phyloP scores from a whole-genome alignment of 2,113 vertebrate genomes.

The Lucifuga dentata region DNA sequence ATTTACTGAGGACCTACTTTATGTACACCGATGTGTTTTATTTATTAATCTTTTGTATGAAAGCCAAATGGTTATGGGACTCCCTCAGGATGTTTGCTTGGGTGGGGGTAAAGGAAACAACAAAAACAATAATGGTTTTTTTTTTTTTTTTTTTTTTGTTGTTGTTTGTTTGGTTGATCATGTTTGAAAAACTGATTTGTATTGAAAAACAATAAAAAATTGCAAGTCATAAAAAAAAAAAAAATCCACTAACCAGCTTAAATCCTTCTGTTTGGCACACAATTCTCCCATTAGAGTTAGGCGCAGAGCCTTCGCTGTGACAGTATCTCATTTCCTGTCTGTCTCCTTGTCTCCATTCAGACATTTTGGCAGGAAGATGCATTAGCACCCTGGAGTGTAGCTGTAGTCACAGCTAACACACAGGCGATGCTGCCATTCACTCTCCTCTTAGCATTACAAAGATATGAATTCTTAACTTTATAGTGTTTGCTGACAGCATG shows the following conservation, averaged over 20 bases:
- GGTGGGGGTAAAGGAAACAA: no score
- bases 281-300: background rate
- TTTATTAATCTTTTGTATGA: no score
- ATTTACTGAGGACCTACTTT: no score
- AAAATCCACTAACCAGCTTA: background rate
- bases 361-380: slow-evolving; percentile 7
- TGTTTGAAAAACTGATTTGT: no score
- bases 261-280: background rate
- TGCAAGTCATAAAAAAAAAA: background rate
- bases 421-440: background rate
- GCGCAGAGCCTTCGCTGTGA: background rate
- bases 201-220: no score
- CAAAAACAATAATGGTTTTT: no score
- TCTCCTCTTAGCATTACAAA: slow-evolving; percentile 31
- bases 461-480: slow-evolving; percentile 22
- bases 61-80: no score
- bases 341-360: background rate
- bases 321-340: background rate
- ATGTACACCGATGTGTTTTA: no score
- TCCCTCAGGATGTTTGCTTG: no score
- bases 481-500: slow-evolving; percentile 19
- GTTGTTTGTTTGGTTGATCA: no score
- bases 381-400: slow-evolving; percentile 6
- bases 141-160: no score
- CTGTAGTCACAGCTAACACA: slow-evolving; percentile 11